Percentiles rank a stretch among this genome's conserved stretches.
phyloP scores from a whole-genome alignment of 2,888 invertebrate species.

The Agrochola macilenta region DNA sequence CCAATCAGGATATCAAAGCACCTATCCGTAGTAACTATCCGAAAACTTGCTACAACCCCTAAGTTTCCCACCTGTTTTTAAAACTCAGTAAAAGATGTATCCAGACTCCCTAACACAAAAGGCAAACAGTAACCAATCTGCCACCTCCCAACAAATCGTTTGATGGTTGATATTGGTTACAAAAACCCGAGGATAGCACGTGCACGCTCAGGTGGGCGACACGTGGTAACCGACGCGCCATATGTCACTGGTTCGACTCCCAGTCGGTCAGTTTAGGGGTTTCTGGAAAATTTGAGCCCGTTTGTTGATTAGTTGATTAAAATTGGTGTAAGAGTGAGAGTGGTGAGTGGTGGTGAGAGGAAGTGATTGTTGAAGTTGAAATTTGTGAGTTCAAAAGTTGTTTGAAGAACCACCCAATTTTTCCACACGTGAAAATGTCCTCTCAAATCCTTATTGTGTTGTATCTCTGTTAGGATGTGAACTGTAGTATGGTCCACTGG shows the following conservation, averaged over 20 bases:
- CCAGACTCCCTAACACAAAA: constrained; percentile 8
- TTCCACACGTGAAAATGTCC: too few species aligned
- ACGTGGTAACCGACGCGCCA: constrained; percentile 84
- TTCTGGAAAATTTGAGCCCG: constrained; percentile 41
- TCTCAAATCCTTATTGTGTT: not conserved
- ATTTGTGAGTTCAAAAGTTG: not conserved
- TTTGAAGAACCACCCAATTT: not conserved
- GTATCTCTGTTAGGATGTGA: not conserved
- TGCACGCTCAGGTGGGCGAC: constrained; percentile 81
- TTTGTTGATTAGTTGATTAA: not conserved
- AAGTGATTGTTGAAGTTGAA: not conserved
- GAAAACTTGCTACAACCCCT: not conserved
- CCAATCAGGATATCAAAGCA: too few species aligned
- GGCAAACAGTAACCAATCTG: constrained; percentile 33
- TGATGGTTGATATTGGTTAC: constrained; percentile 51
- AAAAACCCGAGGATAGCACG: constrained; percentile 72
- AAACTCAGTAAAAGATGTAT: not conserved
- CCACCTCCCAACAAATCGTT: constrained; percentile 45
- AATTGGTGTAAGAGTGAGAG: not conserved
- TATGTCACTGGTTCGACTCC: constrained; percentile 78
- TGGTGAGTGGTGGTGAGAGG: not conserved
- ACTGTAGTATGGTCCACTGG: not conserved
- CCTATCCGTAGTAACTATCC: not conserved
- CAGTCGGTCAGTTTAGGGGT: constrained; percentile 57
- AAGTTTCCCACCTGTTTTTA: not conserved